Evolutionary conservation across 2,888 invertebrate genomes (phyloP).

Genomic region (Hypomecis atomaria): DNA sequence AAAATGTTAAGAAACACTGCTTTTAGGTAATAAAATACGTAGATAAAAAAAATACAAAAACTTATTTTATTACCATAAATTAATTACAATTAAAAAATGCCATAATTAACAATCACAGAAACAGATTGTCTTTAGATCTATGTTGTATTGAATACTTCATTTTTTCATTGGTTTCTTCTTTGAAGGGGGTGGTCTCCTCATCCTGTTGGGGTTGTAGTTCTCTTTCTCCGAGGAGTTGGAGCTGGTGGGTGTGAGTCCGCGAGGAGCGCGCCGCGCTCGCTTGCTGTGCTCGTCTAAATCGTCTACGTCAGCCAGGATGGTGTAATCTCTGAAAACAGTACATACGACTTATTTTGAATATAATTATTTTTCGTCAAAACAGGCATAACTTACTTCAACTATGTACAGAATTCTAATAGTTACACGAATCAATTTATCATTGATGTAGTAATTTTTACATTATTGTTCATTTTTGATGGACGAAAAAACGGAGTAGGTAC

Average conservation of each 20-base stretch:
- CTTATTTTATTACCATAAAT: slow-evolving; percentile 15
- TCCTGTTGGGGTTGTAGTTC: slow-evolving; percentile 73
- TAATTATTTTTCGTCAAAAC: too few species aligned
- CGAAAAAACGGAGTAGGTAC: too few species aligned
- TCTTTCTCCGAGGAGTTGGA: slow-evolving; percentile 78
- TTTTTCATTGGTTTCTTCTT: slow-evolving; percentile 55
- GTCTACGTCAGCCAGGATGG: slow-evolving; percentile 55
- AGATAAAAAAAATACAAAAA: slow-evolving; percentile 9
- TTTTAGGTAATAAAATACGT: too few species aligned
- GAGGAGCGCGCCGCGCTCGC: slow-evolving; percentile 50
- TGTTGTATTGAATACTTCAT: slow-evolving; percentile 32
- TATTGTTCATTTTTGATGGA: too few species aligned
- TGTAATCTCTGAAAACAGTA: slow-evolving; percentile 61
- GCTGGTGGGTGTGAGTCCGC: slow-evolving; percentile 67
- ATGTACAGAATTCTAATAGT: too few species aligned
- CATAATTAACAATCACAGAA: slow-evolving; percentile 26
- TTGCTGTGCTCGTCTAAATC: slow-evolving; percentile 47
- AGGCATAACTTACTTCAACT: too few species aligned
- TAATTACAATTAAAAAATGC: slow-evolving; percentile 25
- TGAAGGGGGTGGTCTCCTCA: slow-evolving; percentile 47
- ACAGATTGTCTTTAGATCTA: slow-evolving; percentile 22
- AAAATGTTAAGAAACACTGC: neutral
- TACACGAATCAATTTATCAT: too few species aligned
- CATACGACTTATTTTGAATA: slow-evolving; percentile 11
- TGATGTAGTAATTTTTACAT: too few species aligned